Evolutionary conservation across 2,888 invertebrate genomes (phyloP).

Genomic region (Calameuta filiformis): DNA sequence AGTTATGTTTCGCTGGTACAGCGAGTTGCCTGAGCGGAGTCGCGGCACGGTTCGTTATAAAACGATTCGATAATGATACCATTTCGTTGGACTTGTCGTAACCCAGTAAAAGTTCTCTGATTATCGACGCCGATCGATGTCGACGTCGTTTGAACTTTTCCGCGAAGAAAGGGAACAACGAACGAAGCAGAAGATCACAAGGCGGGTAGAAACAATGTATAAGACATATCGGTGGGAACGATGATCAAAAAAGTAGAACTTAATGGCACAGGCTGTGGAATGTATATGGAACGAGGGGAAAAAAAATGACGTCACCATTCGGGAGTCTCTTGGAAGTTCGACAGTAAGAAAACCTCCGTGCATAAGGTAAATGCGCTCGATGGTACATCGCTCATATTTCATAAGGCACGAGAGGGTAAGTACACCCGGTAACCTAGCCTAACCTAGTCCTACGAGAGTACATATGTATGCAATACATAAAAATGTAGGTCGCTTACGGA

Average conservation of each 20-base stretch:
- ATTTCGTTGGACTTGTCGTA: not conserved
- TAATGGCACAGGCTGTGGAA: not conserved
- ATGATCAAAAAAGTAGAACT: not conserved
- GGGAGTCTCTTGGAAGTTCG: not conserved
- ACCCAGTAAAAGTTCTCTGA: not conserved
- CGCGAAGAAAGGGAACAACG: not conserved
- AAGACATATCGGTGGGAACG: not conserved
- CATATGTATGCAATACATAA: not conserved
- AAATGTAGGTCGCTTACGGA: not conserved
- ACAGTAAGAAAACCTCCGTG: not conserved
- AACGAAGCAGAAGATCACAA: not conserved
- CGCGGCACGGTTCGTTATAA: not conserved
- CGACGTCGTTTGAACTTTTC: not conserved
- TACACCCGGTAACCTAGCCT: not conserved
- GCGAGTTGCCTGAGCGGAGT: not conserved
- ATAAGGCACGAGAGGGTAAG: not conserved
- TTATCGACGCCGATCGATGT: not conserved
- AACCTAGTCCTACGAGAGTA: not conserved
- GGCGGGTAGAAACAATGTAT: not conserved
- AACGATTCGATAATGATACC: not conserved
- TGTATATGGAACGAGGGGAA: not conserved
- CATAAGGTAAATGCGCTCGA: not conserved
- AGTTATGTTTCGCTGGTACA: slow-evolving; percentile 13
- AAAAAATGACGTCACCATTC: not conserved
- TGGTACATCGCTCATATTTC: not conserved